Evolutionary conservation across 2,797 vertebrate genomes (phyloP).

Genomic region (Circus cinereus): DNA sequence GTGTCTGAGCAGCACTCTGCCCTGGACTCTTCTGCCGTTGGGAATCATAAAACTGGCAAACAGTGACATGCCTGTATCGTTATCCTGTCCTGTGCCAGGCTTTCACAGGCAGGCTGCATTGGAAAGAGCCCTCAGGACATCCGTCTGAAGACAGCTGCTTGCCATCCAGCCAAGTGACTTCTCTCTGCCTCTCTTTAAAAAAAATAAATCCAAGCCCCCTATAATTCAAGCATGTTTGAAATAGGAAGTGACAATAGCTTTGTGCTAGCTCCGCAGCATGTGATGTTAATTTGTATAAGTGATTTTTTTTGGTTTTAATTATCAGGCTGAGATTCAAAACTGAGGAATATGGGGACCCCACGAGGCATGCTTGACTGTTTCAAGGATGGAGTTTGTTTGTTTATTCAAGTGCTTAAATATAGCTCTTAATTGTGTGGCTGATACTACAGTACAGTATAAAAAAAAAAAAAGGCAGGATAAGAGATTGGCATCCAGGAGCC

Average conservation of each 20-base stretch:
- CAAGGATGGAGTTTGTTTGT: neutral
- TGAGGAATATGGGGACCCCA: neutral
- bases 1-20: neutral
- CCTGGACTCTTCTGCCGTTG: neutral
- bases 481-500: neutral
- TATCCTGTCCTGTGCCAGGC: neutral
- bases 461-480: neutral
- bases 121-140: neutral
- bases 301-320: neutral
- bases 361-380: neutral
- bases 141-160: neutral
- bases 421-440: neutral
- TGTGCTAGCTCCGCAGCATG: neutral
- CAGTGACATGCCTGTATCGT: rapidly evolving
- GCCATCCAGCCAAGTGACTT: neutral
- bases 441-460: neutral
- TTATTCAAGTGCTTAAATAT: neutral
- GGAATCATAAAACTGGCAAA: neutral
- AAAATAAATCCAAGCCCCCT: neutral
- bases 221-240: neutral
- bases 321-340: neutral
- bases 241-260: neutral
- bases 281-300: neutral
- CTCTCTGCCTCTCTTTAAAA: neutral
- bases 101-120: rapidly evolving